phyloP scores from a whole-genome alignment of 1,140 invertebrate species.

The Sarcophaga peregrina region DNA sequence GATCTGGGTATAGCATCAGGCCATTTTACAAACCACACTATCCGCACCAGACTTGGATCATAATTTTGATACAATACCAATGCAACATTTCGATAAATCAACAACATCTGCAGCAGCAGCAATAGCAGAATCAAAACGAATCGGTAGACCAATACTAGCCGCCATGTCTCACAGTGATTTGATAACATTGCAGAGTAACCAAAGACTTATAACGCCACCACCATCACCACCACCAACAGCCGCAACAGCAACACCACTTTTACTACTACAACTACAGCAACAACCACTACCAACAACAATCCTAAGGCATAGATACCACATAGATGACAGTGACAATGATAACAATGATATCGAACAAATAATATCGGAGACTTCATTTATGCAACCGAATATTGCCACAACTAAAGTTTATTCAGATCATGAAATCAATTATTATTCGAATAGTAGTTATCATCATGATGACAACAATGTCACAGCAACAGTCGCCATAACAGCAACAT shows the following conservation, averaged over 20 bases:
- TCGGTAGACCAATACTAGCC: constrained; percentile 30
- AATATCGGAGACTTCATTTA: constrained; percentile 30
- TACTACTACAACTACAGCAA: constrained; percentile 41
- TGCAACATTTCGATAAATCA: constrained; percentile 42
- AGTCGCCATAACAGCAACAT: constrained; percentile 14
- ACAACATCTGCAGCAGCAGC: constrained; percentile 9
- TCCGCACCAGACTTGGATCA: constrained; percentile 65
- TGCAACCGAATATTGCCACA: constrained; percentile 43
- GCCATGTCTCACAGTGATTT: constrained; percentile 43
- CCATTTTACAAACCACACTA: constrained; percentile 60
- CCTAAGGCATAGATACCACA: constrained; percentile 24
- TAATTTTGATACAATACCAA: constrained; percentile 65
- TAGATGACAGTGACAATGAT: constrained; percentile 1
- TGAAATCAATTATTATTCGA: constrained; percentile 44
- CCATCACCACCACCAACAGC: background rate
- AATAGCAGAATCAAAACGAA: background rate
- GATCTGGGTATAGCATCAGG: constrained; percentile 67
- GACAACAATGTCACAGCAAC: constrained; percentile 15
- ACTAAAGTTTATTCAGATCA: constrained; percentile 48
- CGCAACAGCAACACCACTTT: constrained; percentile 1
- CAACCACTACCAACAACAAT: constrained; percentile 43
- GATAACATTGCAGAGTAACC: constrained; percentile 26
- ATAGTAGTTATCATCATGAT: background rate
- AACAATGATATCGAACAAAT: background rate
- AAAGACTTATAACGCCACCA: constrained; percentile 30